Evolutionary conservation across 2,888 invertebrate genomes (phyloP).

Genomic region (Leptogaster cylindrica): DNA sequence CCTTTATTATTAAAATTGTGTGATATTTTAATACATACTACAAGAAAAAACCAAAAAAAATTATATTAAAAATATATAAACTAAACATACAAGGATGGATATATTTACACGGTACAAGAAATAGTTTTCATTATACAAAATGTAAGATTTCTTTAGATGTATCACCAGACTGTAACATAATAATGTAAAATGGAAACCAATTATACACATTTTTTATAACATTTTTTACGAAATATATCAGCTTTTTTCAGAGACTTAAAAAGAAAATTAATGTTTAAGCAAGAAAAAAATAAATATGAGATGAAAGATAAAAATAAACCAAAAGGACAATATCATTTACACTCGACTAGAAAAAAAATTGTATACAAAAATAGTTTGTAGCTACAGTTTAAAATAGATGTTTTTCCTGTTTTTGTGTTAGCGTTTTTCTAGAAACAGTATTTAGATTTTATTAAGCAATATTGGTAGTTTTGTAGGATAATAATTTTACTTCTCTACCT

Average conservation of each 20-base stretch:
- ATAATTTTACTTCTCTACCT: too few relatives aligned
- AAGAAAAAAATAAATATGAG: not conserved
- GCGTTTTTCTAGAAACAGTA: too few relatives aligned
- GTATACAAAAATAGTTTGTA: conserved; percentile 16
- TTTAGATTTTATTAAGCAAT: too few relatives aligned
- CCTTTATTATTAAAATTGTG: too few relatives aligned
- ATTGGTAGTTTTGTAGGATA: too few relatives aligned
- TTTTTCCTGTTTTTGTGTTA: too few relatives aligned
- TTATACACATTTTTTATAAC: not conserved
- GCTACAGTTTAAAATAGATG: too few relatives aligned
- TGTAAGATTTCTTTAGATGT: not conserved
- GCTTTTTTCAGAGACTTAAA: conserved; percentile 21
- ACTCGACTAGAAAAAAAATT: conserved; percentile 23
- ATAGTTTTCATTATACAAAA: not conserved
- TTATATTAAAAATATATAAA: not conserved
- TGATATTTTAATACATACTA: not conserved
- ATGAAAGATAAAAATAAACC: conserved; percentile 13
- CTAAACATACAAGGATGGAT: not conserved
- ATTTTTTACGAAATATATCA: conserved; percentile 9
- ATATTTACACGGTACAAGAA: not conserved
- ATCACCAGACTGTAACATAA: not conserved
- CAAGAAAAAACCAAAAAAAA: not conserved
- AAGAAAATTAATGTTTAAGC: not conserved
- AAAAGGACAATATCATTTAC: conserved; percentile 36
- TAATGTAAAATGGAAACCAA: conserved; percentile 5